Evolutionary conservation across 2,113 vertebrate genomes (phyloP), one percentile per base, ranked within the genome.

Genomic region (Oreotrochilus melanogaster): DNA sequence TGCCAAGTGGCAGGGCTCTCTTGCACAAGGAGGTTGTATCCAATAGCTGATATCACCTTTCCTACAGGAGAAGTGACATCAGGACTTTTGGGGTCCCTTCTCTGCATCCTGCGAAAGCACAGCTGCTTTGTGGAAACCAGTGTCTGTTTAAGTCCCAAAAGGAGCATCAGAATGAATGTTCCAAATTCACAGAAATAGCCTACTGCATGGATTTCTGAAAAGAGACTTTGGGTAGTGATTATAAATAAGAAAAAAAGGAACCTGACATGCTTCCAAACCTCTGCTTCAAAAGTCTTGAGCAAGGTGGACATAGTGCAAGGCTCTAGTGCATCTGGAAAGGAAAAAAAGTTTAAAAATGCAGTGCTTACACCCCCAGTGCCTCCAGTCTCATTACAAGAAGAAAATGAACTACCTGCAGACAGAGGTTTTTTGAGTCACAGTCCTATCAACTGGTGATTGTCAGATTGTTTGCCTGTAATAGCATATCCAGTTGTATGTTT

Each of bases 401-500:
- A 89, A 51, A 94, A 90, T 31, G 35, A 88, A 78, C 45, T 7
- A 18, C 30, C 39, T 88, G n/a, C 45, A 91, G 76, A 78, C 27
- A n/a, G 56, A 64, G 45, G 21, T 28, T 87, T 95, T 82, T 91
- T 24, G 84, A 85, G 54, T 18, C 58, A 39, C 43, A 83, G 27
- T 81, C 35, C 78, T 92, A 57, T 74, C 73, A 61, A 33, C 30
- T 53, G 73, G 66, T 70, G 69, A 86, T 90, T 90, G 88, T 85
- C 61, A 61, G 51, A 81, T 76, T 87, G 54, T 62, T 75, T 94
- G 86, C 72, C 80, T 92, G 50, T 85, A 94, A 84, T 80, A 73
- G 47, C 72, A 88, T 93, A 96, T 73, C 64, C 70, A 97, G 94
- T 95, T 78, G 30, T 58, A 67, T 90, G 86, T 92, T 92, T 96